phyloP scores from a whole-genome alignment of 2,113 vertebrate species.

The Misgurnus anguillicaudatus region DNA sequence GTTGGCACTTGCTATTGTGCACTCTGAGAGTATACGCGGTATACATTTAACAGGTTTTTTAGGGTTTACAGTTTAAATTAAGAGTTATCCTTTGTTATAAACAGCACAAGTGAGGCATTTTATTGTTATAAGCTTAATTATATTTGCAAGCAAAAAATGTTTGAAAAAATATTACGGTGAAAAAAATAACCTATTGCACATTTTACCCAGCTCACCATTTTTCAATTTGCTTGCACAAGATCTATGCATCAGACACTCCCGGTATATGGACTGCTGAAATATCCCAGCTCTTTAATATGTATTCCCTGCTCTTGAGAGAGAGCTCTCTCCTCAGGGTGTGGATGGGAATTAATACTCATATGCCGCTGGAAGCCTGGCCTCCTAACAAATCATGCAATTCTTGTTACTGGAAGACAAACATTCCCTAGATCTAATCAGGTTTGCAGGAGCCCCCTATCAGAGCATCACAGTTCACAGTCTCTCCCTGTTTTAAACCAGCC shows the following conservation, averaged over 20 bases:
- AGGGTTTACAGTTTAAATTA: too few relatives aligned
- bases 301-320: slow-evolving; percentile 58
- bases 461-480: slow-evolving; percentile 63
- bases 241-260: slow-evolving; percentile 11
- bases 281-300: slow-evolving; percentile 55
- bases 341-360: slow-evolving; percentile 64
- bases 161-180: background rate
- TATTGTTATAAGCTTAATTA: background rate
- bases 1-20: background rate
- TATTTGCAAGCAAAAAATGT: background rate
- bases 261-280: slow-evolving; percentile 29
- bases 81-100: too few relatives aligned
- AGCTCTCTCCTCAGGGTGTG: slow-evolving; percentile 48
- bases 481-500: slow-evolving; percentile 22
- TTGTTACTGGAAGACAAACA: slow-evolving; percentile 75
- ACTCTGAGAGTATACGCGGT: background rate
- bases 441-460: slow-evolving; percentile 70
- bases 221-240: background rate
- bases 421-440: slow-evolving; percentile 72
- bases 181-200: background rate
- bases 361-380: slow-evolving; percentile 53
- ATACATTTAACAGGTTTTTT: too few relatives aligned
- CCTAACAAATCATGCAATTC: slow-evolving; percentile 76
- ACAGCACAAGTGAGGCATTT: background rate
- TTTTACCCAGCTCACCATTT: background rate